Conservation (phyloP, 30 jellyfish, hydroid and myxozoan species). For the Aurelia sp. region DNA sequence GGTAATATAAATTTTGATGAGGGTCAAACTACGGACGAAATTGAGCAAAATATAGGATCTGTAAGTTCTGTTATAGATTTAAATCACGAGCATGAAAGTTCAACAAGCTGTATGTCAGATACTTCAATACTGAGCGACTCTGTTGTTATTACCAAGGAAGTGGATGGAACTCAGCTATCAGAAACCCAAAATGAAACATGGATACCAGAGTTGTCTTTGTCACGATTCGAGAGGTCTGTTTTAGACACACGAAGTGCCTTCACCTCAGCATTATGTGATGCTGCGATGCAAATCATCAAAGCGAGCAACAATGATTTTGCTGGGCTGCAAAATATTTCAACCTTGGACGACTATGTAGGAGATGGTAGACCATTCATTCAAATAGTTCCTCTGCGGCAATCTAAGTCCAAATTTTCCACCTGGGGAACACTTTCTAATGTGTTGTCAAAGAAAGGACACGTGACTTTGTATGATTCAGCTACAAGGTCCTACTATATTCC, state of each 20-base stretch:
- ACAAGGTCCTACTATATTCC: background rate
- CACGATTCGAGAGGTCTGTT: background rate
- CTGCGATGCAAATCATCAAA: constrained; percentile 1
- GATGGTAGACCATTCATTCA: constrained; percentile 8
- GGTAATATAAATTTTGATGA: too few relatives aligned
- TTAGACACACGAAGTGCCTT: background rate
- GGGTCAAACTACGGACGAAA: too few relatives aligned
- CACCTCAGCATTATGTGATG: background rate
- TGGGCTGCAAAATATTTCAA: background rate
- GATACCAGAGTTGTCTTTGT: background rate
- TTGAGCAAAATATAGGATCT: too few relatives aligned
- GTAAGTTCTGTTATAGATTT: too few relatives aligned
- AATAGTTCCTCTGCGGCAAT: background rate
- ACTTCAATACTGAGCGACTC: too few relatives aligned
- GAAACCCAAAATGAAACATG: background rate
- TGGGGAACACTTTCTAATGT: constrained; percentile 16
- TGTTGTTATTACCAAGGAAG: too few relatives aligned
- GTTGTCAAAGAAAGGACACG: background rate
- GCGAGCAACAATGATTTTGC: background rate
- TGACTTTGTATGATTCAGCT: constrained; percentile 8
- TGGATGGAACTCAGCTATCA: too few relatives aligned
- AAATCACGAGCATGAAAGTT: too few relatives aligned
- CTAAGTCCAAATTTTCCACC: background rate
- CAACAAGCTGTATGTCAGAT: too few relatives aligned
- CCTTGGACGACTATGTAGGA: background rate